Percentiles rank a stretch among this genome's conserved stretches.
These are phyloP conservation scores for Paralinhomoeus sp. DNA, from an alignment of 2,888 invertebrate genomes.

Conservation along the genomic window DNA sequence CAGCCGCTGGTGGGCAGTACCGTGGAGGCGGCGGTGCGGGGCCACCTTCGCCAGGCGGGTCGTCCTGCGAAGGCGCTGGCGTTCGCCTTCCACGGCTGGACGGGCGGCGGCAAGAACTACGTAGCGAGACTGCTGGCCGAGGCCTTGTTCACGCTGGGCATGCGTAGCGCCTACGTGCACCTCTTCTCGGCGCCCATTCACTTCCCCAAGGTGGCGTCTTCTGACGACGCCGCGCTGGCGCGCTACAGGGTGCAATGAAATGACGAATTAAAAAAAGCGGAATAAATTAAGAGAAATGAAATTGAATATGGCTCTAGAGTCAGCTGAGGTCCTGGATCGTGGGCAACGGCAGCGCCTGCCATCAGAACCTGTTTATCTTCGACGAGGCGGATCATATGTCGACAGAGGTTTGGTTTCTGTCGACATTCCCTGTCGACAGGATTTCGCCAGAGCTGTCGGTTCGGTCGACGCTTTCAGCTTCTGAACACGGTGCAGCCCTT, in stretches of 20 bases:
- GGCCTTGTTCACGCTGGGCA: conserved; percentile 23
- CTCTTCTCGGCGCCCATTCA: conserved; percentile 55
- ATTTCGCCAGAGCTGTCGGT: no score
- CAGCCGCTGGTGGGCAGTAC: no score
- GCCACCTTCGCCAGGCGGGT: no score
- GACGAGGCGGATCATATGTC: conserved; percentile 93
- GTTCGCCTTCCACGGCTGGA: conserved; percentile 76
- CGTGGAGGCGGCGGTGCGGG: conserved; percentile 43
- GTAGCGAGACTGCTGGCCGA: conserved; percentile 34
- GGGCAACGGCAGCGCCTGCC: conserved; percentile 44
- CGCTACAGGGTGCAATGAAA: no score
- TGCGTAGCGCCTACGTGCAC: conserved; percentile 47
- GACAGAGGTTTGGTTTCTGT: conserved; percentile 16
- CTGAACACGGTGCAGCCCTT: conserved; percentile 65
- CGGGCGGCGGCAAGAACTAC: conserved; percentile 79
- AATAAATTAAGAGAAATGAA: no score
- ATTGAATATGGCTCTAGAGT: no score
- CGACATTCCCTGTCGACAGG: no score
- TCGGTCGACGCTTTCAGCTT: conserved; percentile 24
- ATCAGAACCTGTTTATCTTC: conserved; percentile 64
- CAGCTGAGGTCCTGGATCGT: conserved; percentile 33
- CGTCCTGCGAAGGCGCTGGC: conserved; percentile 53
- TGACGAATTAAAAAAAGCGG: no score
- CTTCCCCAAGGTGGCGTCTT: no score
- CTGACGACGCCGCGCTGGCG: no score